These are phyloP conservation scores for Urocyon cinereoargenteus DNA, from an alignment of 2,797 vertebrate genomes.

Conservation along the genomic window DNA sequence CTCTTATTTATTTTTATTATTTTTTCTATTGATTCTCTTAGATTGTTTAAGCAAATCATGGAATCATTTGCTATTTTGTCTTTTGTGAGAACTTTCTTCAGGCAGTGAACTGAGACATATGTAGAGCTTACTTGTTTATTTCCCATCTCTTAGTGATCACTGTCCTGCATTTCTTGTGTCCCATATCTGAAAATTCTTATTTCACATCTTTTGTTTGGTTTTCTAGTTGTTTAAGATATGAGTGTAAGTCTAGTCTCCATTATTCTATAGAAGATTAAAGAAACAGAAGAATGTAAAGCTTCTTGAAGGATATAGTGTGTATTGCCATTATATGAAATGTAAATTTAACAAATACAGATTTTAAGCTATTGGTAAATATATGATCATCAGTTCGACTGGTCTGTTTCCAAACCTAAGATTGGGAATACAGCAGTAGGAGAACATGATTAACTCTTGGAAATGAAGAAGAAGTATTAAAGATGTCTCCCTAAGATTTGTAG, in stretches of 20 bases:
- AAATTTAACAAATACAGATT: constrained; percentile 9
- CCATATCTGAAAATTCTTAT: not conserved
- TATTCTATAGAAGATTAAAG: not conserved
- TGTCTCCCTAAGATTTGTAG: not conserved
- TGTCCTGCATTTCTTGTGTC: not conserved
- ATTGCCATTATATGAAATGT: constrained; percentile 13
- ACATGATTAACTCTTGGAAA: not conserved
- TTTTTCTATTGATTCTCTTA: constrained; percentile 47
- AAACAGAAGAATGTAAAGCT: not conserved
- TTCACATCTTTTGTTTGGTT: constrained; percentile 18
- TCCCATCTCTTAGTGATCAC: not conserved
- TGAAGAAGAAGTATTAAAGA: not conserved
- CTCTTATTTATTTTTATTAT: not conserved
- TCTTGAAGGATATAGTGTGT: constrained; percentile 7
- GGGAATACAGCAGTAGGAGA: not conserved
- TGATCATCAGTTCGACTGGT: not conserved
- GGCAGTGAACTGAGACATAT: not conserved
- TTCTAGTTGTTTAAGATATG: constrained; percentile 2
- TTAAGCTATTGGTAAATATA: not conserved
- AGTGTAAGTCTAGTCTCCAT: not conserved
- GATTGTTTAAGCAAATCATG: constrained; percentile 19
- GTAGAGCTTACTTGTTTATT: not conserved
- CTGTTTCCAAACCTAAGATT: not conserved
- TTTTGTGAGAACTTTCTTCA: not conserved
- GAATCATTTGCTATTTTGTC: not conserved